Percentiles rank a stretch among this genome's conserved stretches.
phyloP scores from a whole-genome alignment of 2,797 vertebrate genomes.

The Benthosema pterotum region DNA sequence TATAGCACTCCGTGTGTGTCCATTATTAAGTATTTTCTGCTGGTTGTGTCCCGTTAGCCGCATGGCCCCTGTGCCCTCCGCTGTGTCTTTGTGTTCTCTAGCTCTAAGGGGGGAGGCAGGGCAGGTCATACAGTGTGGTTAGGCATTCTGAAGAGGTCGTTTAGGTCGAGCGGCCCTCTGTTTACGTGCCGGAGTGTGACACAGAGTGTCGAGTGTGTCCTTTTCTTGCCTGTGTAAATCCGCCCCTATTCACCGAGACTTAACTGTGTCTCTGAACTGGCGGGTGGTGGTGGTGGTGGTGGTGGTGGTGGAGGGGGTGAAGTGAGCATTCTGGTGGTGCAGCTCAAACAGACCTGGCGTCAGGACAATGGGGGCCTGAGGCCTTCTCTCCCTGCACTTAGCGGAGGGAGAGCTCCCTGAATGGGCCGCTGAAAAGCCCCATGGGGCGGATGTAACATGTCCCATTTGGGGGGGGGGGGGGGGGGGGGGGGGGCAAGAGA shows the following conservation, averaged over 20 bases:
- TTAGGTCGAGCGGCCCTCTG: slow-evolving; percentile 46
- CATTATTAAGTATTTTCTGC: no score
- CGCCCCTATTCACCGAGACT: slow-evolving; percentile 62
- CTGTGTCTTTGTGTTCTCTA: slow-evolving; percentile 15
- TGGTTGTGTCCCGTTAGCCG: not conserved
- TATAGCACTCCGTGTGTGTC: no score
- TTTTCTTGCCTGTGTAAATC: slow-evolving; percentile 62
- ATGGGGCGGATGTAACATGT: not conserved
- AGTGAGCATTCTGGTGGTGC: slow-evolving; percentile 56
- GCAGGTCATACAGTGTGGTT: slow-evolving; percentile 38
- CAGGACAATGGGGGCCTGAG: slow-evolving; percentile 61
- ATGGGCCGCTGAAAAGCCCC: slow-evolving; percentile 59
- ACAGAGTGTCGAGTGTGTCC: slow-evolving; percentile 63
- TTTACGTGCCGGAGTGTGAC: slow-evolving; percentile 41
- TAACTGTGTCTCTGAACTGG: slow-evolving; percentile 69
- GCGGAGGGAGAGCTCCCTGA: slow-evolving; percentile 50
- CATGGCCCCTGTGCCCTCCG: slow-evolving; percentile 14
- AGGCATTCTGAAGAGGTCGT: slow-evolving; percentile 40
- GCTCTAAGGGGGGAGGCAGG: slow-evolving; percentile 13
- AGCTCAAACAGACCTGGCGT: slow-evolving; percentile 63
- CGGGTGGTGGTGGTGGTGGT: no score
- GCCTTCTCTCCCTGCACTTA: slow-evolving; percentile 66
- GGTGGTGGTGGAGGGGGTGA: slow-evolving; percentile 11
- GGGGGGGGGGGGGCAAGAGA: no score
- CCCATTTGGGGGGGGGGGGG: no score